Conservation (phyloP, 2,888 invertebrate species). For the Operophtera brumata region DNA sequence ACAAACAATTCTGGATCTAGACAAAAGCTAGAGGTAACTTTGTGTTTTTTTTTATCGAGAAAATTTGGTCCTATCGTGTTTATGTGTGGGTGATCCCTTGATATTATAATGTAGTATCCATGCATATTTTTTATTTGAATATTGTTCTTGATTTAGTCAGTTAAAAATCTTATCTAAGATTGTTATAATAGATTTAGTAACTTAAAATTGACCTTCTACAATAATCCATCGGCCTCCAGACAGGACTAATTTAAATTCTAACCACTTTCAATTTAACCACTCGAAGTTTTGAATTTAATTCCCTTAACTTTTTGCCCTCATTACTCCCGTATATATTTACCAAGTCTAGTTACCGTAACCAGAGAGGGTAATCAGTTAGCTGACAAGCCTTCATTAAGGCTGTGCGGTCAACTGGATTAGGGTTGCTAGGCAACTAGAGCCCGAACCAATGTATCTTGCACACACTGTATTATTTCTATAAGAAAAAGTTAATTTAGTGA, state of each 20-base stretch:
- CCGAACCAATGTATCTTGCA: conserved; percentile 1
- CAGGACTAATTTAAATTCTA: conserved; percentile 17
- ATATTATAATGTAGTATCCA: too few species aligned
- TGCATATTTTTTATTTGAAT: too few species aligned
- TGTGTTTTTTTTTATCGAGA: too few species aligned
- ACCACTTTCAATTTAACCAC: conserved; percentile 19
- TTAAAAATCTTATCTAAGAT: too few species aligned
- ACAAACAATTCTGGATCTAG: too few species aligned
- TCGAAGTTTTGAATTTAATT: conserved; percentile 18
- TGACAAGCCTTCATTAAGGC: conserved; percentile 21
- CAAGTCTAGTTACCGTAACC: conserved; percentile 23
- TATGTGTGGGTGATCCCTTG: too few species aligned
- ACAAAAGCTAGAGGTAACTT: too few species aligned
- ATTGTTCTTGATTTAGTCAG: too few species aligned
- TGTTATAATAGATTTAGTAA: too few species aligned
- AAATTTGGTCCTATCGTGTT: too few species aligned
- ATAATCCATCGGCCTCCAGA: background rate
- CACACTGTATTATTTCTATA: background rate
- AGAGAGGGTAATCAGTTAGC: conserved; percentile 20
- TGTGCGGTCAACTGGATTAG: conserved; percentile 19
- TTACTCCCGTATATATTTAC: conserved; percentile 30
- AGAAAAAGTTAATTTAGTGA: too few species aligned
- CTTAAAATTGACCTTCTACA: too few species aligned
- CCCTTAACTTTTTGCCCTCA: conserved; percentile 21
- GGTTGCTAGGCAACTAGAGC: conserved; percentile 13